These are phyloP conservation scores for Novumbra hubbsi DNA, from an alignment of 2,797 vertebrate genomes.

Conservation along the genomic window DNA sequence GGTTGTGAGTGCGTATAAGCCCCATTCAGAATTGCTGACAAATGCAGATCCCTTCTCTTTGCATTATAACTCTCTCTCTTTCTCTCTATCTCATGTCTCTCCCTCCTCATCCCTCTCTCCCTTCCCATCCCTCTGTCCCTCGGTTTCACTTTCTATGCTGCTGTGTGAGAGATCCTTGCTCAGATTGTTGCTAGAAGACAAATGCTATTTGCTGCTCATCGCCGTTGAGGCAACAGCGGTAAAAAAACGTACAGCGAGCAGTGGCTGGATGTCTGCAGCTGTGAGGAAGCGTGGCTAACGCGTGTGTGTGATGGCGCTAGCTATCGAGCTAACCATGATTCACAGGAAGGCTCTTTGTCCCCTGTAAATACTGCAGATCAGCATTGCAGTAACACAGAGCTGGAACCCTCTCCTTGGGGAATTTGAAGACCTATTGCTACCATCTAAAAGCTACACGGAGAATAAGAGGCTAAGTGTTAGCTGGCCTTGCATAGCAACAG, in stretches of 20 bases:
- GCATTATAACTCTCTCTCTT: slow-evolving; percentile 35
- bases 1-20: slow-evolving; percentile 16
- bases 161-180: too few species aligned
- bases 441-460: too few species aligned
- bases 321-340: slow-evolving; percentile 60
- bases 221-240: slow-evolving; percentile 48
- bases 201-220: slow-evolving; percentile 72
- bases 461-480: too few species aligned
- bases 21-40: slow-evolving; percentile 65
- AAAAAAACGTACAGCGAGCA: slow-evolving; percentile 41
- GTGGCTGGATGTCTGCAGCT: slow-evolving; percentile 51
- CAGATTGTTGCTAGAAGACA: slow-evolving; percentile 66
- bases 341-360: slow-evolving; percentile 61
- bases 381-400: slow-evolving; percentile 40
- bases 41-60: slow-evolving; percentile 63
- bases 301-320: slow-evolving; percentile 31
- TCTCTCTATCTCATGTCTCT: not conserved
- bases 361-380: slow-evolving; percentile 33
- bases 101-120: not conserved
- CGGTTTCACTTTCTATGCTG: not conserved
- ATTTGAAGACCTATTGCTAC: too few species aligned
- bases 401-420: slow-evolving; percentile 7
- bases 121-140: not conserved
- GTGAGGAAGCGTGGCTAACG: slow-evolving; percentile 60
- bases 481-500: too few species aligned